Evolutionary conservation across 1,140 invertebrate genomes (phyloP), one percentile per base, ranked within the genome.

Genomic region (Lucilia cuprina): DNA sequence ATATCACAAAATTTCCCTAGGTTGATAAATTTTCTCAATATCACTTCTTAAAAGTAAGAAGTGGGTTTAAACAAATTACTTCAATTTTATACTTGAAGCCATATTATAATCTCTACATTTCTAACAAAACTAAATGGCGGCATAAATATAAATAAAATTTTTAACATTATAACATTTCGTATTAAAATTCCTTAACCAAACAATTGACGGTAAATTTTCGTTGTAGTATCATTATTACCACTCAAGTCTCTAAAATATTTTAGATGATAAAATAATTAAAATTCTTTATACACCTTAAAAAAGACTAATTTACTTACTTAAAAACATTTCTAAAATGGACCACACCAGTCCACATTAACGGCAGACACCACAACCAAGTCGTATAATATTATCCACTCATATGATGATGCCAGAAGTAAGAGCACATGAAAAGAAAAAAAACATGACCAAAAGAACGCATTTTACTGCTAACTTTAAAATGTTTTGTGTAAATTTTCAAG

Each of bases 211-310:
- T 60, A 60, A 60, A 60, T n/a, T 17, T 70, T 30, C 3, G 25
- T 30, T 9, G 7, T 25, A 19, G 65, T 70, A 70, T 70, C 65
- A 70, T 70, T 70, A 70, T 70, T 70, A 21, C 17, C 41, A 41
- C 65, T 70, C 65, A 70, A 12, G 65, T 0, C 65, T 70, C 9
- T 70, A 12, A 70, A 70, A 70, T 70, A 70, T 25, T 70, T 19
- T n/a, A 21, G 65, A 70, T 70, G 65, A 70, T 70, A 70, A 70
- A 70, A 60, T 60, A 70, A 70, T 70, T 70, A 70, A 70, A 70
- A 70, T 70, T 70, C 65, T 70, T 70, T 70, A 70, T 60, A 70
- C 65, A 70, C 65, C n/a, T 19, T 17, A 55, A 55, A 55, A 55
- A 14, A 55, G 17, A 55, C 50, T 55, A 55, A 55, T 55, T 55